phyloP scores from a whole-genome alignment of 2,113 vertebrate genomes.

The Ochotona princeps region DNA sequence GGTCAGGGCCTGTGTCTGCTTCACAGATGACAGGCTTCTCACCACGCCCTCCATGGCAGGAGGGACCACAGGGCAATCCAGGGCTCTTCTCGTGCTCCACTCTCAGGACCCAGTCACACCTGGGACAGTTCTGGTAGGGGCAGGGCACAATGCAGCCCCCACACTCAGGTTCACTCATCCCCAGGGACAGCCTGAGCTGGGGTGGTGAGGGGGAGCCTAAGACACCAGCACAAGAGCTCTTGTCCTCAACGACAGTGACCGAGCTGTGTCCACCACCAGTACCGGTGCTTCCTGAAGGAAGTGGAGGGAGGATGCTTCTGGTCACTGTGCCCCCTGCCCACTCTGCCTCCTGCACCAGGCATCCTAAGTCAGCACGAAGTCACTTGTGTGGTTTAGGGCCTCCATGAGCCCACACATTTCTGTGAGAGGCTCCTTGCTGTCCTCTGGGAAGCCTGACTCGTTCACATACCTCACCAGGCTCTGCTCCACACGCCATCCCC shows the following conservation, averaged over 20 bases:
- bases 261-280: background rate
- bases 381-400: background rate
- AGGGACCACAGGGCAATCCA: background rate
- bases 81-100: background rate
- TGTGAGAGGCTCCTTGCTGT: background rate
- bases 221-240: background rate
- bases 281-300: background rate
- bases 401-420: background rate
- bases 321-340: too few species aligned
- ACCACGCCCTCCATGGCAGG: background rate
- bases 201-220: background rate
- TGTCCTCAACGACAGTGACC: background rate
- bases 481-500: background rate
- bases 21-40: background rate
- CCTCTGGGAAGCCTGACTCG: too few species aligned
- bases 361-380: too few species aligned
- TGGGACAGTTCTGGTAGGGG: background rate
- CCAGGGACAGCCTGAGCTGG: background rate
- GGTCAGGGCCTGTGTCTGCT: background rate
- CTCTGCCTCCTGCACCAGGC: too few species aligned
- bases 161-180: background rate
- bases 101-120: background rate
- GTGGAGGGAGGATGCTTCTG: too few species aligned
- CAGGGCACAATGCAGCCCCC: background rate
- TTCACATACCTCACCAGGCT: background rate